Evolutionary conservation across 92 coral and sea anemone genomes (phyloP), one percentile per base, ranked within the genome.

Genomic region (Palythoa grandis): DNA sequence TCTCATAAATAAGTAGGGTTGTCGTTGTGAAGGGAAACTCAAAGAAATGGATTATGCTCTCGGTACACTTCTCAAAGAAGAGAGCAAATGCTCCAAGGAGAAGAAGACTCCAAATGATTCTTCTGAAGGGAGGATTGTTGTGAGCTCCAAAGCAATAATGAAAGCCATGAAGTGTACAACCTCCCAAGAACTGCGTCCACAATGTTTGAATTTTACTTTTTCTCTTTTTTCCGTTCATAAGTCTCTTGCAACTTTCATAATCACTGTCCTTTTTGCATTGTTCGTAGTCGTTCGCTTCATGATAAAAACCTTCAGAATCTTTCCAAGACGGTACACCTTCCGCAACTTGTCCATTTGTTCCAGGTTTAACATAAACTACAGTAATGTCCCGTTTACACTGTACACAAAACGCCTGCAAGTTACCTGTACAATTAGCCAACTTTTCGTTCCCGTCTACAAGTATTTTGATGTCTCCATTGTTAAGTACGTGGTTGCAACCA

Each of bases 341-440:
- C 38, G 86, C 54, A 39, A 90, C 93, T 52, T 90, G 91, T 66
- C 98, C 98, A 48, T 93, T 93, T 10, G 90, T 88, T 52, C 93
- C 98, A 8, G 98, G 91, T 84, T 94, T 92, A 48, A 94, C 87
- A 83, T 94, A 94, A 60, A 94, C 95, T 1, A 94, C 98, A 3
- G 98, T 92, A 19, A 94, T 94, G 79, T 94, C 98, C 72, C 91
- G 89, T 85, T 94, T 94, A 78, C 98, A 94, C 76, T 94, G 98
- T 78, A 91, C 93, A 79, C 98, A 94, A 53, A 92, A 94, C 25
- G 98, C 98, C 74, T 94, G 91, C 57, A 94, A 80, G 65, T 87
- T 86, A 5, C 92, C 83, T 3, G 91, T 90, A 11, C 87, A 86
- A n/a, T 77, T 68, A 11, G 88, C 60, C 73, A 90, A 83, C 67